A percentile compares a stretch with the other conserved stretches of the same genome.
Evolutionary conservation across 2,797 vertebrate species (phyloP).

Genomic region (Anisognathus igniventris): DNA sequence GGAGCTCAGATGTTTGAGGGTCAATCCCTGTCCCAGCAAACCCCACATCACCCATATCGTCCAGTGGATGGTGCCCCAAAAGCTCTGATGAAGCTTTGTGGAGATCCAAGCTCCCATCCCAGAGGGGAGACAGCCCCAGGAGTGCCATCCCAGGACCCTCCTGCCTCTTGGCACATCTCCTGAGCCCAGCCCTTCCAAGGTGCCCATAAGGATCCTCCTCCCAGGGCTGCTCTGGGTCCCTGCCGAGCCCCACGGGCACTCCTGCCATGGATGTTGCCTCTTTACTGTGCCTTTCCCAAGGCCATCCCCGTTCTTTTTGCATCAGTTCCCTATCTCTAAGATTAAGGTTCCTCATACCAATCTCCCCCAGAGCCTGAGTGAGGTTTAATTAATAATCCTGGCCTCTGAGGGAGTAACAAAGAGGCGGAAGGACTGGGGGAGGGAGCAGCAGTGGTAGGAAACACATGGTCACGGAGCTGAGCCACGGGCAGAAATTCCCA

Average conservation of each 20-base stretch:
- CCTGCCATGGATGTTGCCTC: neutral
- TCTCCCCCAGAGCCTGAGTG: neutral
- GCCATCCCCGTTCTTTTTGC: neutral
- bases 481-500: conserved; percentile 45
- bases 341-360: neutral
- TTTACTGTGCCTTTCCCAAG: neutral
- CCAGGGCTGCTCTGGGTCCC: neutral
- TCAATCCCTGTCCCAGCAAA: accelerated
- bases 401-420: conserved; percentile 37
- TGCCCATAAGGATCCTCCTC: accelerated
- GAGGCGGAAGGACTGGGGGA: conserved; percentile 51
- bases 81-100: neutral
- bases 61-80: accelerated
- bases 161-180: neutral
- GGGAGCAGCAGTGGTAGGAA: conserved; percentile 48
- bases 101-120: neutral
- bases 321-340: neutral
- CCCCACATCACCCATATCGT: neutral
- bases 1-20: neutral
- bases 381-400: conserved; percentile 40
- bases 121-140: accelerated
- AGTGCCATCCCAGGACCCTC: neutral
- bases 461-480: conserved; percentile 44
- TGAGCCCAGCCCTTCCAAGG: neutral
- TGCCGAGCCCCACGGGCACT: accelerated